Evolutionary conservation across 2,888 invertebrate genomes (phyloP), one percentile per base, ranked within the genome.

Genomic region (Agriopis leucophaearia): DNA sequence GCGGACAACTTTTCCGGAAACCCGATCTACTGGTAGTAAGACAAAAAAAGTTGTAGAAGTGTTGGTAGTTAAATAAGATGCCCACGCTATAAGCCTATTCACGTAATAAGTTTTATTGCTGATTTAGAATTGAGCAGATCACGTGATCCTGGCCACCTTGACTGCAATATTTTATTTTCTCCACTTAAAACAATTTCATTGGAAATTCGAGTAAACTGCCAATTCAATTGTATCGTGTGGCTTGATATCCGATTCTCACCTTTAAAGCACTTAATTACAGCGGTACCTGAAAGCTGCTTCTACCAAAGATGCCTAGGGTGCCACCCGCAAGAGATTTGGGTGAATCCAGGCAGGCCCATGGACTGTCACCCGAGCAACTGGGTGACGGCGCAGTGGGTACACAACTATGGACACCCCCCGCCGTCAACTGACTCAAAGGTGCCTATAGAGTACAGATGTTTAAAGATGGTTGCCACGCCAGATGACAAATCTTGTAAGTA

Each of bases 401-500:
- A 88, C 79, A 90, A 92, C 71, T 82, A 90, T 13, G 92, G 91
- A 0, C 91, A 93, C 60, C 91, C 90, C 0, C 90, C 93, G 9
- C 93, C 94, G 0, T 79, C 83, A 1, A 93, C 93, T 0, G 90
- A 89, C 56, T 91, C 92, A 7, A 86, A 75, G 68, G 77, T 92
- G 56, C 87, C 90, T 12, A 86, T 93, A 47, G 92, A 92, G 72
- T 91, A 90, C 75, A 82, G 91, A 8, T 94, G 94, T 63, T 74
- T 93, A 71, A 93, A 92, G 77, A 90, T 94, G 91, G 84, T 92
- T 4, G 93, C 94, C 0, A 90, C 92, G 9, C 94, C 93, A 0
- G 92, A 94, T 83, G 90, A 94, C 69, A 91, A 89, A 64, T 82
- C 90, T 65, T 89, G 93, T 93, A 78, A 88, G 90, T 82, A 61